Evolutionary conservation across 2,888 invertebrate genomes (phyloP).

Genomic region (Lissocephala sabroskyi): DNA sequence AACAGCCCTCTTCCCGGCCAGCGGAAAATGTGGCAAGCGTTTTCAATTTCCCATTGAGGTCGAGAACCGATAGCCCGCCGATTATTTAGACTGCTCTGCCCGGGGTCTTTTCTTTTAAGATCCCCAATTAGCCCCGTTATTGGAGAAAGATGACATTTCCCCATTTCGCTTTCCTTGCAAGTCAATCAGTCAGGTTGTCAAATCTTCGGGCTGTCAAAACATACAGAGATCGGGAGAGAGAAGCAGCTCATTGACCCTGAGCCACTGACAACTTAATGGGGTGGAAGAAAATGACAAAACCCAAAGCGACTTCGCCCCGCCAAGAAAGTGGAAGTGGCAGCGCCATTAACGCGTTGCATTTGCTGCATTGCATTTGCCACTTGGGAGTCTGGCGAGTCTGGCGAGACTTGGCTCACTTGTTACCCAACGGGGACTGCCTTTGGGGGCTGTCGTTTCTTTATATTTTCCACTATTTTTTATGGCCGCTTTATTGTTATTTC

Average conservation of each 20-base stretch:
- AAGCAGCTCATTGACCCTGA: constrained; percentile 38
- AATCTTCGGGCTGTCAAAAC: neutral
- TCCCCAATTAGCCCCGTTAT: no score
- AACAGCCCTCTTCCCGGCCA: no score
- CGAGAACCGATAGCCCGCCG: no score
- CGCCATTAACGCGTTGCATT: constrained; percentile 16
- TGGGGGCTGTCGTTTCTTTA: constrained; percentile 17
- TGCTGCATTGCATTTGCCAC: constrained; percentile 1
- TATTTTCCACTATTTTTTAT: constrained; percentile 28
- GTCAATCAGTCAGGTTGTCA: neutral
- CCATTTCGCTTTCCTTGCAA: neutral
- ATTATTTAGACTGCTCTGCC: no score
- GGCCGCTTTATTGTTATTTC: constrained; percentile 20
- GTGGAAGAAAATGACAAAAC: no score
- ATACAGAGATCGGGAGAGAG: neutral
- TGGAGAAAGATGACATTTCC: no score
- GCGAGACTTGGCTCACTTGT: constrained; percentile 35
- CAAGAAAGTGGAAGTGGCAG: constrained; percentile 20
- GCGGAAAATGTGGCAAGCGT: constrained; percentile 44
- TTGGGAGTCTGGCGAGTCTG: neutral
- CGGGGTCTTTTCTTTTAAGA: no score
- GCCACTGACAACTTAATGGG: constrained; percentile 28
- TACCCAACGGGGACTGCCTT: constrained; percentile 33
- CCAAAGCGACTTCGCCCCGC: constrained; percentile 22
- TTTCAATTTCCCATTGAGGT: neutral